Evolutionary conservation across 2,888 invertebrate genomes (phyloP), one percentile per base, ranked within the genome.

Genomic region (Oscheius onirici): DNA sequence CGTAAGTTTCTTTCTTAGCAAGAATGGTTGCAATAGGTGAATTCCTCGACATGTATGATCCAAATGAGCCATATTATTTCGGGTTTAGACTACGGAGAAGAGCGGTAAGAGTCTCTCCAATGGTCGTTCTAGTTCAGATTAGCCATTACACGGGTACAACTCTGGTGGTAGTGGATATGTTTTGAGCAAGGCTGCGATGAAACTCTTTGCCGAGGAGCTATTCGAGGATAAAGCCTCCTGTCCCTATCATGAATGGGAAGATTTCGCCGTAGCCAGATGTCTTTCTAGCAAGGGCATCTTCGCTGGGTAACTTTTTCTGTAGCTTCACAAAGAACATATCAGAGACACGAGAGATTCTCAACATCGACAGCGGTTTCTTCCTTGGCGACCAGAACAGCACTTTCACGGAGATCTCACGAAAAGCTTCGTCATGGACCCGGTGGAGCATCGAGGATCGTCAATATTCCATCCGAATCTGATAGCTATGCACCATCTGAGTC

Each of bases 201-300:
- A 70, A 8, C 67, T 78, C 17, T 81, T 78, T 40, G 72, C 78
- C 13, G 77, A 79, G 24, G 65, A 76, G 43, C 67, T 81, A 40
- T 81, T 77, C 67, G 57, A 71, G 20, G 73, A 78, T 54, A 65
- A 66, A n/a, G 55, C 69, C 0, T 55, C 71, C 6, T 81, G 81
- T 63, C 78, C 78, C 11, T 78, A 78, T 66, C 81, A 81, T 54
- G 81, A 81, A 60, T 80, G 80, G 80, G 80, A 80, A 52, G 80
- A 80, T 52, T 80, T 71, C 54, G 80, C 78, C 26, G 76, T 80
- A 49, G 80, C 80, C 22, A 67, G 76, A 77, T 80, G 43, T 63
- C 49, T 63, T 6, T 63, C 34, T 28, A 28, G n/a, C 20, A 57
- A 17, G 44, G 69, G 46, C n/a, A 34, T 58, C 15, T 60, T 28